These are phyloP conservation scores for Tachyglossus aculeatus DNA, from an alignment of 2,797 vertebrate species.

Conservation along the genomic window DNA sequence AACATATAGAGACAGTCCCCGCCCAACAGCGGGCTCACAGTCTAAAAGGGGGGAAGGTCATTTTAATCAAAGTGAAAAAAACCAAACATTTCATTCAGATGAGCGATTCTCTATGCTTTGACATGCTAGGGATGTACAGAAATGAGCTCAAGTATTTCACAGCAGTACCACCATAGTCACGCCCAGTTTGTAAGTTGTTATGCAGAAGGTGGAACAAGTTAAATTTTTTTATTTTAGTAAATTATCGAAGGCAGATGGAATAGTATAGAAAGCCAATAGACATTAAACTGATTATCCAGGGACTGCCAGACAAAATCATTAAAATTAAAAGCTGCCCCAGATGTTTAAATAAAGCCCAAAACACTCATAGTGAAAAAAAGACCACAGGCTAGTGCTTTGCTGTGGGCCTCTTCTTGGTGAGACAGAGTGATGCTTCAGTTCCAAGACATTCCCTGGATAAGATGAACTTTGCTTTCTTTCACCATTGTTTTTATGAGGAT, in stretches of 20 bases:
- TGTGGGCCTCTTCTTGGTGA: background rate
- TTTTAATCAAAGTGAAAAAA: conserved; percentile 31
- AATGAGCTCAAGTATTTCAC: conserved; percentile 41
- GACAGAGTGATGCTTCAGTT: background rate
- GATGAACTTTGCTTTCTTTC: background rate
- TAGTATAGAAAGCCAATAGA: background rate
- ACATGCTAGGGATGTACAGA: conserved; percentile 12
- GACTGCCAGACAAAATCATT: background rate
- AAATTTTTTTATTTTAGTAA: conserved; percentile 52
- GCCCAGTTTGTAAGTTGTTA: conserved; percentile 45
- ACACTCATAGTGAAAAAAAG: conserved; percentile 9
- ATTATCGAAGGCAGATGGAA: conserved; percentile 37
- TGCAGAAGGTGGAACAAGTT: conserved; percentile 49
- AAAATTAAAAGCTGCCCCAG: background rate
- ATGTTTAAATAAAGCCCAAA: conserved; percentile 32
- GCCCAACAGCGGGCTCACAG: too few relatives aligned
- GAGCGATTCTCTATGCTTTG: conserved; percentile 29
- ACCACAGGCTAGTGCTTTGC: background rate
- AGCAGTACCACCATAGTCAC: conserved; percentile 5
- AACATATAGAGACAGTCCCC: too few relatives aligned
- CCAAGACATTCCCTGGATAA: background rate
- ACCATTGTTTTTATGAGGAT: background rate
- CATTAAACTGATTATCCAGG: conserved; percentile 33
- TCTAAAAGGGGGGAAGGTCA: too few relatives aligned
- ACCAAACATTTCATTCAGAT: conserved; percentile 41